phyloP scores from a whole-genome alignment of 2,113 vertebrate species.

The Myiagra hebetior region DNA sequence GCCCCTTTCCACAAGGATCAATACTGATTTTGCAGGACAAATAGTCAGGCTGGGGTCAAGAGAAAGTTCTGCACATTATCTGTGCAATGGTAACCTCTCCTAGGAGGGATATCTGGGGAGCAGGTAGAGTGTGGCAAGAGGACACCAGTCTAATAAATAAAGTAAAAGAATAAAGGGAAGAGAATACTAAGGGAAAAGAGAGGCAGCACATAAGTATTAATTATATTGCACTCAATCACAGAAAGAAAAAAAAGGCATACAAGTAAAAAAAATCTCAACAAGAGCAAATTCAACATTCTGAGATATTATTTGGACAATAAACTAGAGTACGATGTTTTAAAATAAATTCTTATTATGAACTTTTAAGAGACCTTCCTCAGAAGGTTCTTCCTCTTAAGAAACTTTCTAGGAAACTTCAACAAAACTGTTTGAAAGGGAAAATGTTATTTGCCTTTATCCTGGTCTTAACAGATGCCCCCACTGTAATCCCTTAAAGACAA shows the following conservation, averaged over 20 bases:
- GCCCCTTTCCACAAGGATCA: background rate
- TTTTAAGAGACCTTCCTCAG: background rate
- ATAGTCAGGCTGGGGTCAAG: background rate
- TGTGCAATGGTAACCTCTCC: background rate
- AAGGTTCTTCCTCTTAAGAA: background rate
- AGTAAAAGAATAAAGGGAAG: background rate
- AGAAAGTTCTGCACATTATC: background rate
- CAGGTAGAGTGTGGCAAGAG: background rate
- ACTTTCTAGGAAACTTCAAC: background rate
- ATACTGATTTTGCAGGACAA: slow-evolving; percentile 19
- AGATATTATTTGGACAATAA: background rate
- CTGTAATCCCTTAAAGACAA: background rate
- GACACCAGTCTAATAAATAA: background rate
- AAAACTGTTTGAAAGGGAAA: background rate
- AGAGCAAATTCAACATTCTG: background rate
- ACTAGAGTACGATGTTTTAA: background rate
- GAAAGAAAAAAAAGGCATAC: background rate
- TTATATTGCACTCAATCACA: background rate
- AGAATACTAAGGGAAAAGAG: background rate
- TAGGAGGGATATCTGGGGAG: background rate
- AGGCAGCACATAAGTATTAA: background rate
- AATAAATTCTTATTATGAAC: background rate
- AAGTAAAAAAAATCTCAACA: background rate
- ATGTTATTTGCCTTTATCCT: background rate
- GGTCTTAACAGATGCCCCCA: background rate